These are phyloP conservation scores for Gastracanthus pulcherrimus DNA, from an alignment of 2,888 invertebrate genomes.

Conservation along the genomic window DNA sequence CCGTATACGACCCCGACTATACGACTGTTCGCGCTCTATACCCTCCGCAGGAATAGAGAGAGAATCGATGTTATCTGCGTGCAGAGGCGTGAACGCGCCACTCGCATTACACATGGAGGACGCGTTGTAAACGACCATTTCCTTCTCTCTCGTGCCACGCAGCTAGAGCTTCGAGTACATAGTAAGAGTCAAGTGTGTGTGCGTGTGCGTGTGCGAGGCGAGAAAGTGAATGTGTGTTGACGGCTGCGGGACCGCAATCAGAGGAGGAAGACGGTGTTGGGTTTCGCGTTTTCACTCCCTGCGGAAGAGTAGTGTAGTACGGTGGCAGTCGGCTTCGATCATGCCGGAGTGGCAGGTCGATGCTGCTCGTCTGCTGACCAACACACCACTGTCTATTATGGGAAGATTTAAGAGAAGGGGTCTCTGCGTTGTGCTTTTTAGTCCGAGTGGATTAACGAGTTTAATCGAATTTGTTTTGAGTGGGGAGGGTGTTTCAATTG, in stretches of 20 bases:
- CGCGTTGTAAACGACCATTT: constrained; percentile 30
- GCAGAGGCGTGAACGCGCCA: constrained; percentile 11
- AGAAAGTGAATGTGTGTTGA: too few species aligned
- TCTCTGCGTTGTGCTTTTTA: not conserved
- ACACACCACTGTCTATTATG: not conserved
- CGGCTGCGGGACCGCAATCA: not conserved
- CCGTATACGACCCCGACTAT: too few species aligned
- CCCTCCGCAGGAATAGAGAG: not conserved
- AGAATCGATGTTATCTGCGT: constrained; percentile 33
- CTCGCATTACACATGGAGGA: constrained; percentile 14
- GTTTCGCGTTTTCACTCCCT: constrained; percentile 1
- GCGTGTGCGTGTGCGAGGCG: too few species aligned
- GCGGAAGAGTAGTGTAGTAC: not conserved
- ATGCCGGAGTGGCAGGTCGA: not conserved
- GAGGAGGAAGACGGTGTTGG: not conserved
- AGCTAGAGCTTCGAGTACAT: too few species aligned
- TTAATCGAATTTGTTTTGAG: constrained; percentile 19
- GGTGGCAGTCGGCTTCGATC: not conserved
- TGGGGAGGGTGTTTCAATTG: not conserved
- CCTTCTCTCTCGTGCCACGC: not conserved
- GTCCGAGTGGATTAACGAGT: constrained; percentile 21
- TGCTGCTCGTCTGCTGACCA: not conserved
- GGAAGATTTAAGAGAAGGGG: too few species aligned
- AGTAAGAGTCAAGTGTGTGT: constrained; percentile 16
- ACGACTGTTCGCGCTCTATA: too few species aligned